These are phyloP conservation scores for Melieria picta DNA, from an alignment of 2,888 invertebrate genomes.

Conservation along the genomic window DNA sequence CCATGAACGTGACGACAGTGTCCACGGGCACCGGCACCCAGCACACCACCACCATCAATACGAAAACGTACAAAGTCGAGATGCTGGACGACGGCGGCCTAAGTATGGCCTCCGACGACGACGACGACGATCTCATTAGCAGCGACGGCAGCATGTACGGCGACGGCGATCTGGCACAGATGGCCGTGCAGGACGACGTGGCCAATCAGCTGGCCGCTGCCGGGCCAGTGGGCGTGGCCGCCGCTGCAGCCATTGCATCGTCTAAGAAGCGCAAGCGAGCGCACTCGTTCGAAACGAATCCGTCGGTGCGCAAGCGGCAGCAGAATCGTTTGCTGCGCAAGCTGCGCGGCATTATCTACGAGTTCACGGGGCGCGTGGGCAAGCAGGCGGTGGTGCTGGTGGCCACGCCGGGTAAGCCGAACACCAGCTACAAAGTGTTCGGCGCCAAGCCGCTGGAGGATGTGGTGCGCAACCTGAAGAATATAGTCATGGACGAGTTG, in stretches of 20 bases:
- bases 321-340: conserved; percentile 92
- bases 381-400: conserved; percentile 97
- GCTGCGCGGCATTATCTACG: conserved; percentile 92
- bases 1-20: conserved; percentile 63
- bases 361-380: conserved; percentile 95
- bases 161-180: conserved; percentile 85
- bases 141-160: conserved; percentile 83
- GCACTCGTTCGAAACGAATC: conserved; percentile 97
- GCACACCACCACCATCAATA: conserved; percentile 55
- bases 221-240: conserved; percentile 95
- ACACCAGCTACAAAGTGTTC: conserved; percentile 95
- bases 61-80: conserved; percentile 74
- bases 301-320: conserved; percentile 93
- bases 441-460: conserved; percentile 97
- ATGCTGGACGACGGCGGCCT: conserved; percentile 74
- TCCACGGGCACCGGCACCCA: conserved; percentile 52
- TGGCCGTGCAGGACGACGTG: conserved; percentile 79
- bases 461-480: conserved; percentile 90
- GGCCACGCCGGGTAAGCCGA: conserved; percentile 95
- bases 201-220: conserved; percentile 96
- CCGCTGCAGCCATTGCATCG: conserved; percentile 95
- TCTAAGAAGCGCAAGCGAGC: conserved; percentile 95
- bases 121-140: conserved; percentile 86
- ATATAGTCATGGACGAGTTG: conserved; percentile 93
- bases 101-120: conserved; percentile 77